Evolutionary conservation across 2,888 invertebrate species (phyloP).

Genomic region (Megalurothrips usitatus): DNA sequence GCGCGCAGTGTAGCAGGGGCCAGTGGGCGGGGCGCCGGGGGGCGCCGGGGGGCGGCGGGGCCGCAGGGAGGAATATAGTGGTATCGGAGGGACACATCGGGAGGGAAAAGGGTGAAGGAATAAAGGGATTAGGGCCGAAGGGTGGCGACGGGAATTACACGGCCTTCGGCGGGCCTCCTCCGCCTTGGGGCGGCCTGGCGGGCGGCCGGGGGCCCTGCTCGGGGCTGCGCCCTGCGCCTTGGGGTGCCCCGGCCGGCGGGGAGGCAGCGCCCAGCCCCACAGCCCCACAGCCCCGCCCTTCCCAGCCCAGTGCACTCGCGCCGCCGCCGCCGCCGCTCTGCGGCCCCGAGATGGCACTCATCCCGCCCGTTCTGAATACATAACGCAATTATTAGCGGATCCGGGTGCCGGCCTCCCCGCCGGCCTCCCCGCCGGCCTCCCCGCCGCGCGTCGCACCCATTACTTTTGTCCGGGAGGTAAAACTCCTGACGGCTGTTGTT

Average conservation of each 20-base stretch:
- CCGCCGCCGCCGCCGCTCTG: no score
- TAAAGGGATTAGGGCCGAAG: constrained; percentile 14
- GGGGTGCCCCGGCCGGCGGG: not conserved
- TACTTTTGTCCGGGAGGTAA: no score
- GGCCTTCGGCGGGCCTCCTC: not conserved
- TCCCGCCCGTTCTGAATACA: no score
- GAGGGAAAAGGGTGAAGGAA: constrained; percentile 21
- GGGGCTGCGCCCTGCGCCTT: no score
- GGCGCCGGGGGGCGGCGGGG: no score
- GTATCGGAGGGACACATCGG: not conserved
- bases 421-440: not conserved
- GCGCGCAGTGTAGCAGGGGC: no score
- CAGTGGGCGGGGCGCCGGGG: no score
- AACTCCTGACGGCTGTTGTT: no score
- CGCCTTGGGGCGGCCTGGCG: no score
- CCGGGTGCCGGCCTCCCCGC: not conserved
- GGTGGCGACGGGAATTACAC: constrained; percentile 13
- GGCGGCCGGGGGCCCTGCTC: no score
- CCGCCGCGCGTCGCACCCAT: not conserved
- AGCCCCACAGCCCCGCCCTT: not conserved
- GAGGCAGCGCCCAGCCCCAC: not conserved
- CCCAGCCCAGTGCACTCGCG: not conserved
- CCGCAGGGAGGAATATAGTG: not conserved
- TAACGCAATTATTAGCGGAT: no score
- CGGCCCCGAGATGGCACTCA: no score